phyloP scores from a whole-genome alignment of 2,797 vertebrate species.

The Zenarchopterus dispar region DNA sequence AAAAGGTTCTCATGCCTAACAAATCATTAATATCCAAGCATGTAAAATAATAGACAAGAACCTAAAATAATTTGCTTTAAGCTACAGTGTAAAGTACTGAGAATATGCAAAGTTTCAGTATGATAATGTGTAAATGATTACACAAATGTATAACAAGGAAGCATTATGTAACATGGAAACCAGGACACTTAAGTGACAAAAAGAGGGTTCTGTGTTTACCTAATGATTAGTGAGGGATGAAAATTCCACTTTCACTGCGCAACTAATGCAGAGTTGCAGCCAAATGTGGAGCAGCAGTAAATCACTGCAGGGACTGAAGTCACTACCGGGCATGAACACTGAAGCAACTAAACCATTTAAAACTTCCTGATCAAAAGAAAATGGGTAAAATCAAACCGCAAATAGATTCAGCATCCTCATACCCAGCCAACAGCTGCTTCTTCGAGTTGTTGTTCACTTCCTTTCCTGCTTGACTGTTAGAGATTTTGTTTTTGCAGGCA shows the following conservation, averaged over 20 bases:
- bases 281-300: slow-evolving; percentile 14
- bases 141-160: slow-evolving; percentile 23
- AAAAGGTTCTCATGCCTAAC: not conserved
- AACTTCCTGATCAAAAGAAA: slow-evolving; percentile 34
- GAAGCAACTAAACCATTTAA: slow-evolving; percentile 25
- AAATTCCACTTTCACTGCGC: slow-evolving; percentile 22
- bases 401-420: slow-evolving; percentile 8
- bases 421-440: slow-evolving; percentile 19
- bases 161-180: slow-evolving; percentile 34
- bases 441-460: slow-evolving; percentile 17
- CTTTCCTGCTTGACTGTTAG: slow-evolving; percentile 14
- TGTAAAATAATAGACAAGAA: not conserved
- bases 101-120: not conserved
- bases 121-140: slow-evolving; percentile 1
- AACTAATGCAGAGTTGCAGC: slow-evolving; percentile 22
- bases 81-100: not conserved
- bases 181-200: slow-evolving; percentile 22
- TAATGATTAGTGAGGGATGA: slow-evolving; percentile 20
- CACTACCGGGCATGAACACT: slow-evolving; percentile 23
- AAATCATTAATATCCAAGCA: not conserved
- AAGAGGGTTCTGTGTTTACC: slow-evolving; percentile 28
- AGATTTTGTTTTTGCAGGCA: slow-evolving; percentile 23
- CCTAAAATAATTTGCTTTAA: not conserved
- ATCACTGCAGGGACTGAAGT: slow-evolving; percentile 19
- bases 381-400: slow-evolving; percentile 9